phyloP scores from a whole-genome alignment of 2,113 vertebrate species.

The Sitta europaea region DNA sequence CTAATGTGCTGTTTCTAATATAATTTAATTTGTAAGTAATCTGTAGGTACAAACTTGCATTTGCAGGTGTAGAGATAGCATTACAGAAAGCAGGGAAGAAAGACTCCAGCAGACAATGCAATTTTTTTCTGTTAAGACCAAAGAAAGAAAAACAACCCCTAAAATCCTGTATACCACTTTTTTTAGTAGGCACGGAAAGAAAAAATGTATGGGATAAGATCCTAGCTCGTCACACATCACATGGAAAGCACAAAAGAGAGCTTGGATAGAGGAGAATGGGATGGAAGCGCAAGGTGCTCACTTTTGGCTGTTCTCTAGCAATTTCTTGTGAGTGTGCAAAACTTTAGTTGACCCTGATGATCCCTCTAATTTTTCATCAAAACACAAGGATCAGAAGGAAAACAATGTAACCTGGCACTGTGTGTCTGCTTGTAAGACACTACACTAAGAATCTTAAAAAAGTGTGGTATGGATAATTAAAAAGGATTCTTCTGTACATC shows the following conservation, averaged over 20 bases:
- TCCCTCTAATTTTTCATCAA: not conserved
- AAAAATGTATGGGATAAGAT: not conserved
- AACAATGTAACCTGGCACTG: not conserved
- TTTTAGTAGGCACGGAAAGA: not conserved
- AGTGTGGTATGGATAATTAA: not conserved
- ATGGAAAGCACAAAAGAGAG: not conserved
- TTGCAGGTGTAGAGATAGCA: not conserved
- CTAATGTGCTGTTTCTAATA: not conserved
- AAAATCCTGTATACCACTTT: not conserved
- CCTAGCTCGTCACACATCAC: not conserved
- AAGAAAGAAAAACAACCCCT: not conserved
- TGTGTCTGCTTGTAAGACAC: not conserved
- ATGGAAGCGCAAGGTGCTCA: not conserved
- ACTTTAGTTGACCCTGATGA: not conserved
- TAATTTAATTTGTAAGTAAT: not conserved
- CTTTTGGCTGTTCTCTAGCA: not conserved
- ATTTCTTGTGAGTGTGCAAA: not conserved
- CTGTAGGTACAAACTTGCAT: not conserved
- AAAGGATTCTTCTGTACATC: not conserved
- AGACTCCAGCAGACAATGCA: not conserved
- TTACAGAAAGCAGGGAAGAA: not conserved
- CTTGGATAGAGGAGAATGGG: not conserved
- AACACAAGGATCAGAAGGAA: not conserved
- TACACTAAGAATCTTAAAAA: not conserved
- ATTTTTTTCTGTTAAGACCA: not conserved